These are phyloP conservation scores for Eupithecia subumbrata DNA, from an alignment of 2,888 invertebrate species.

Conservation along the genomic window DNA sequence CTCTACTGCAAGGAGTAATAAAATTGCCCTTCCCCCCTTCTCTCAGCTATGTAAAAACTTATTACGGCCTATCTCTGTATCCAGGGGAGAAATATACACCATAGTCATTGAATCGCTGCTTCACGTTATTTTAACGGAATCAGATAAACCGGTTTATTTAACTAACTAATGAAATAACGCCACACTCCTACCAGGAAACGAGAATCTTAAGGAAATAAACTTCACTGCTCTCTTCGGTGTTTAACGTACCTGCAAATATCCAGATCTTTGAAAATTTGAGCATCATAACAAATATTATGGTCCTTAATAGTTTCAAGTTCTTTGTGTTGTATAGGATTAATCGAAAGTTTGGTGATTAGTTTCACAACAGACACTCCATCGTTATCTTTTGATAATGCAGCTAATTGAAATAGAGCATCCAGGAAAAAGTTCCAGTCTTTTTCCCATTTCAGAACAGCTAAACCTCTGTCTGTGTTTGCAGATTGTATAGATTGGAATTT, in stretches of 20 bases:
- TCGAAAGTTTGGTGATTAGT: not conserved
- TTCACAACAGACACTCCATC: not conserved
- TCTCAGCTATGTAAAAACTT: too few species aligned
- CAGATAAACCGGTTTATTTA: too few species aligned
- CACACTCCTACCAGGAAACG: too few species aligned
- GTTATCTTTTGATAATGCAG: not conserved
- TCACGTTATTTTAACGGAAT: too few species aligned
- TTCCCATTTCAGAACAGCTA: not conserved
- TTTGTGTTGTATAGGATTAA: not conserved
- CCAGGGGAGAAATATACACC: too few species aligned
- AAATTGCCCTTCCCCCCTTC: too few species aligned
- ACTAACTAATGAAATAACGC: too few species aligned
- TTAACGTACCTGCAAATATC: not conserved
- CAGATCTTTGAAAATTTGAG: not conserved
- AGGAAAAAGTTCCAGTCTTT: not conserved
- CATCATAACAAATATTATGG: not conserved
- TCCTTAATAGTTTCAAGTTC: not conserved
- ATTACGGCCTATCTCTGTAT: too few species aligned
- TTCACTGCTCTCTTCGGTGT: too few species aligned
- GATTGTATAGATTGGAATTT: not conserved
- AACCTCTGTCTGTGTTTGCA: not conserved
- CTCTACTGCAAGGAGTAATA: too few species aligned
- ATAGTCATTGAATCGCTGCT: too few species aligned
- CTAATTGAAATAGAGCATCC: not conserved
- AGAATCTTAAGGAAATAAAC: too few species aligned